These are phyloP conservation scores for Cheilosia vulpina DNA, from an alignment of 2,888 invertebrate genomes.

Conservation along the genomic window DNA sequence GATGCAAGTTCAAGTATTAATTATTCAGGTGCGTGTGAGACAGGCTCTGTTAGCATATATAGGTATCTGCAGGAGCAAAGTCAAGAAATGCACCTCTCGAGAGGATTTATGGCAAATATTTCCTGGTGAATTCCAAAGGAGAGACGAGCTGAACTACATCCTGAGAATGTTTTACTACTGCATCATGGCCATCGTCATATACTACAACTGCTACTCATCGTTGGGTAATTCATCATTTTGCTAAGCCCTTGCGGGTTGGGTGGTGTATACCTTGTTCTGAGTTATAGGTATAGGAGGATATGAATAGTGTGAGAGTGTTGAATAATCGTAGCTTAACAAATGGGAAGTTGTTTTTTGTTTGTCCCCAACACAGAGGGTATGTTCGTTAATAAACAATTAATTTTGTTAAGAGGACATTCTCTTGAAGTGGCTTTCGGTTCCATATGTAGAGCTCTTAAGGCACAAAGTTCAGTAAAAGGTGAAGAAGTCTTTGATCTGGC, in stretches of 20 bases:
- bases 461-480: too few species aligned
- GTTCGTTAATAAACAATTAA: too few species aligned
- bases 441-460: too few species aligned
- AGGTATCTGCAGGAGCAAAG: conserved; percentile 28
- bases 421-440: too few species aligned
- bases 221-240: conserved; percentile 50
- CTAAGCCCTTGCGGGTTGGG: conserved; percentile 7
- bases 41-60: conserved; percentile 30
- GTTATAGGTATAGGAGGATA: not conserved
- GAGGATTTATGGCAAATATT: conserved; percentile 49
- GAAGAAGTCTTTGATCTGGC: too few species aligned
- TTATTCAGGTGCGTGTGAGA: conserved; percentile 46
- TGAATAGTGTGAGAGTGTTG: not conserved
- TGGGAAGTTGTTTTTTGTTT: not conserved
- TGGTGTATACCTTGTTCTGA: conserved; percentile 14
- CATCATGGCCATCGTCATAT: conserved; percentile 25
- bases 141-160: conserved; percentile 9
- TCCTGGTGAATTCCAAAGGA: conserved; percentile 24
- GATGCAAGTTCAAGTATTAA: conserved; percentile 47
- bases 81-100: conserved; percentile 40
- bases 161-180: conserved; percentile 42
- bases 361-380: too few species aligned
- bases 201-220: conserved; percentile 24
- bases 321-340: not conserved
- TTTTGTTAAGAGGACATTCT: too few species aligned